Evolutionary conservation across 2,888 invertebrate genomes (phyloP), one percentile per base, ranked within the genome.

Genomic region (Cacoxenus indagator): DNA sequence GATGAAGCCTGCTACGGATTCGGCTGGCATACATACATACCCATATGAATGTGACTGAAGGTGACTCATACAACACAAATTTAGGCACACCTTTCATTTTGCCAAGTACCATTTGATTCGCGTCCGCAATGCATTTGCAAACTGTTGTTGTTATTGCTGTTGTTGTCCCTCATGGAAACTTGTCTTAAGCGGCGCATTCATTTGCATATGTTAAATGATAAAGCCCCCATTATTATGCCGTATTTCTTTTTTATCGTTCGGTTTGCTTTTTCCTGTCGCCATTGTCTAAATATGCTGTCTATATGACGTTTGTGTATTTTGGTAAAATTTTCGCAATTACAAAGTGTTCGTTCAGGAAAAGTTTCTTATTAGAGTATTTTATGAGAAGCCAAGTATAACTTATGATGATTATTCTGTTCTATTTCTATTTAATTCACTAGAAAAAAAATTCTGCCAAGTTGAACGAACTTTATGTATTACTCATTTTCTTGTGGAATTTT

Each of bases 281-380:
- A 19, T 55, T 55, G 61, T 61, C 37, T 61, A 37, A 61, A 61
- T 29, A n/a, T 11, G 43, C 65, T 65, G 57, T 65, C 46, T 67
- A 69, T 67, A 67, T 67, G 65, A 65, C 55, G 69, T 70, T 71
- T 68, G 75, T 64, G 69, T 48, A 22, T 22, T 19, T 48, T 48
- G 17, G 11, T 17, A 17, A 48, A 48, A 48, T 14, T 48, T 6
- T 6, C 14, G 22, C n/a, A 48, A 19, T 48, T 8, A 22, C n/a
- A 8, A 48, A 17, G 17, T 2, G 17, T 17, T 14, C 19, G 11
- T n/a, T 2, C 19, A 48, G 8, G 8, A 48, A 6, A 46, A 46
- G 64, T 48, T 64, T 19, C 27, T 46, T 46, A 48, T 48, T 48
- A 46, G 46, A 64, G 64, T 64, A 46, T 64, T 64, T 64, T 17